A percentile compares a stretch with the other conserved stretches of the same genome.
phyloP scores from a whole-genome alignment of 2,888 invertebrate genomes.

The Blomia tropicalis region DNA sequence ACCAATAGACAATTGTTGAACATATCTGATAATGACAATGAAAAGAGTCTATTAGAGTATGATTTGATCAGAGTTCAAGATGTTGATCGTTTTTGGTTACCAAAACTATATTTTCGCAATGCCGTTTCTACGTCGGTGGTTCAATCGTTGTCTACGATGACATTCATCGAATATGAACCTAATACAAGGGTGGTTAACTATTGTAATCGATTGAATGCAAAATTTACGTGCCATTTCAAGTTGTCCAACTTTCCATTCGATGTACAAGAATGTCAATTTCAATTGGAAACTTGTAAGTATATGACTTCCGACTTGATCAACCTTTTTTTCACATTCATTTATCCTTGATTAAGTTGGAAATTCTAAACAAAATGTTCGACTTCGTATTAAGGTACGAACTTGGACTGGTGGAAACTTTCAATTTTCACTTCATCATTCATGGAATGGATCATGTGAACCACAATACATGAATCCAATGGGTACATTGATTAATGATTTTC shows the following conservation, averaged over 20 bases:
- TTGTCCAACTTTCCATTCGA: conserved; percentile 24
- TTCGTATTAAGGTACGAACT: neutral
- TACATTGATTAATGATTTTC: neutral
- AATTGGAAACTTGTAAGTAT: conserved; percentile 22
- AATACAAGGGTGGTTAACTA: conserved; percentile 10
- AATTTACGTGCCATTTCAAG: conserved; percentile 20
- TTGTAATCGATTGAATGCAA: conserved; percentile 9
- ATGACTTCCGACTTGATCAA: no score
- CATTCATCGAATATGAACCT: conserved; percentile 3
- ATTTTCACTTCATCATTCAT: neutral
- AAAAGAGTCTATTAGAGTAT: neutral
- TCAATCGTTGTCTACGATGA: neutral
- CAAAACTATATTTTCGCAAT: conserved; percentile 22
- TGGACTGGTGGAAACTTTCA: neutral
- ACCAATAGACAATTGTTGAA: neutral
- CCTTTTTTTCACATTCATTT: neutral
- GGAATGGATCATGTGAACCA: neutral
- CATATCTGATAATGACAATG: no score
- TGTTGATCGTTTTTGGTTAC: conserved; percentile 18
- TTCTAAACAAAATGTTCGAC: neutral
- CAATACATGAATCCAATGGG: neutral
- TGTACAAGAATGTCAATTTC: conserved; percentile 19
- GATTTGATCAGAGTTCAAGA: neutral
- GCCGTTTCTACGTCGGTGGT: conserved; percentile 5
- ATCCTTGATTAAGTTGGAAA: neutral